These are phyloP conservation scores for Podilymbus podiceps DNA, from an alignment of 2,113 vertebrate species.

Conservation along the genomic window DNA sequence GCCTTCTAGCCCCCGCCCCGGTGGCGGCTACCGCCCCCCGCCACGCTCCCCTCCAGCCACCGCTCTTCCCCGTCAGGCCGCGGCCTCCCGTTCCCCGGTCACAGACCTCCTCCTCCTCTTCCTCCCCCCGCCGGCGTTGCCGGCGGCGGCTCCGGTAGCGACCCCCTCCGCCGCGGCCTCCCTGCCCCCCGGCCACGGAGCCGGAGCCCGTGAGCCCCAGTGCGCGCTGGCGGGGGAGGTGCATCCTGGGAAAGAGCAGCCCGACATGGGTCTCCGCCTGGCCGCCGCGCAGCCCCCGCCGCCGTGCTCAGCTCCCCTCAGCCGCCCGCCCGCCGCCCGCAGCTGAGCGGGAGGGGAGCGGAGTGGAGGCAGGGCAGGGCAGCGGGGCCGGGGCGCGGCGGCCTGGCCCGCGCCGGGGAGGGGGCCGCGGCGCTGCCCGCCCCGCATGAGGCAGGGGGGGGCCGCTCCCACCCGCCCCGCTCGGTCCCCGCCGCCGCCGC, in stretches of 20 bases:
- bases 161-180: background rate
- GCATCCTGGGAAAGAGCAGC: constrained; percentile 19
- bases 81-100: background rate
- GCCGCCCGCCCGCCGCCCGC: background rate
- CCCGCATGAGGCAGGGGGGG: constrained; percentile 34
- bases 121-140: background rate
- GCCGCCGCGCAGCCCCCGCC: background rate
- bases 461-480: constrained; percentile 40
- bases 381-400: background rate
- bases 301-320: background rate
- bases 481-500: background rate
- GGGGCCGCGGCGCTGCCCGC: constrained; percentile 48
- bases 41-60: background rate
- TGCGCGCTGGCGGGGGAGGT: background rate
- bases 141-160: background rate
- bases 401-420: constrained; percentile 56
- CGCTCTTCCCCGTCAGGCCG: background rate
- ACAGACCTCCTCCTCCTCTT: background rate
- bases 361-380: background rate
- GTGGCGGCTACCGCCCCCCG: background rate
- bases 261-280: constrained; percentile 36
- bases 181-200: background rate
- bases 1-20: background rate
- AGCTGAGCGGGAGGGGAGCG: background rate
- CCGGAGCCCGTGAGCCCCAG: background rate